Base-by-base conservation (phyloP, 92 coral and sea anemone genomes). In the Heliopora coerulea region DNA sequence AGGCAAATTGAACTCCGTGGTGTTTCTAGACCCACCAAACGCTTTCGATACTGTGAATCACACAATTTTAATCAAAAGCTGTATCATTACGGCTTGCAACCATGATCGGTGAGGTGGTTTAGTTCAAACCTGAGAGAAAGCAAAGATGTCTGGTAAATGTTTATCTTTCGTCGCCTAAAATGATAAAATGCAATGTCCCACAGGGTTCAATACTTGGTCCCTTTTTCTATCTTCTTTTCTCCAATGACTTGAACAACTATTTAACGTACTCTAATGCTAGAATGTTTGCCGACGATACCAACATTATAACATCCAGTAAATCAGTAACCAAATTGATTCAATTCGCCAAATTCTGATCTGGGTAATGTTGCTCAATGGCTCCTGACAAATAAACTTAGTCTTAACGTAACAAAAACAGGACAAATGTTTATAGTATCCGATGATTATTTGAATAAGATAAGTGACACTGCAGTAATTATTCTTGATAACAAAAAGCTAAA, bases 251-350 rank as follows among this genome's bases (percentile, higher is more conserved):
- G 27, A 48, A 66, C 21, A 33, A 35, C 21, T 37, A 49, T 57
- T 24, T 72, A 27, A 50, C 4, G 15, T 0, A 34, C 39, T 54
- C 78, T 5, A 29, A 4, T 26, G 8, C 50, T 30, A 44, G 49
- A 23, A 28, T 72, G 50, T 72, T 72, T 35, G 78, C 78, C 20
- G 78, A 54, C 49, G 78, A 72, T 30, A 72, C 78, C 20, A 72
- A 56, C 33, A 56, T 56, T 54, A 34, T 42, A 10, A 56, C 46
- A 27, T 56, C 41, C 29, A 62, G 64, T 24, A 54, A 34, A 28
- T 24, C 61, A 3, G 37, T 37, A 1, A 27, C 17, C 4, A 31
- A 56, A 54, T 21, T 72, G 32, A 35, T 49, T 10, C 48, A 15
- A 15, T 23, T 40, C 18, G 15, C 49, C 18, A n/a, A 69, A 69